Conservation (phyloP, 2,888 invertebrate species). For the Glyphotaelius pellucidus region DNA sequence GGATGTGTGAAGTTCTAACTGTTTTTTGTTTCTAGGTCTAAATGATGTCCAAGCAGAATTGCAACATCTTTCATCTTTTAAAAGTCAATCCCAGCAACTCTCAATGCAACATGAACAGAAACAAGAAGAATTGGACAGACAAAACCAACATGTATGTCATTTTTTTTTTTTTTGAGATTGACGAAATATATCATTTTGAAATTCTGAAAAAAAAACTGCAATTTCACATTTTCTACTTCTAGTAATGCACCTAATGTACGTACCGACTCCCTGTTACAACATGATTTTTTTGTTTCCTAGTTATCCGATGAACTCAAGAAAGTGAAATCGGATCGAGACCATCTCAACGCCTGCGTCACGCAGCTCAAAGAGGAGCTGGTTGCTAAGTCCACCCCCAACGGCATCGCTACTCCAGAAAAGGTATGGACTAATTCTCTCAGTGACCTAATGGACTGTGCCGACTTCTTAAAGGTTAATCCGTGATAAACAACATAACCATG, state of each 20-base stretch:
- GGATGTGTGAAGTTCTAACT: neutral
- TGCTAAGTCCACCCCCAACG: conserved; percentile 68
- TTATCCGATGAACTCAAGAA: conserved; percentile 69
- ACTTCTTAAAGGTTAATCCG: no score
- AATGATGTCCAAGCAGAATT: conserved; percentile 76
- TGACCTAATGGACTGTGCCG: neutral
- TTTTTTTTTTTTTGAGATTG: neutral
- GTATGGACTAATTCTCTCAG: conserved; percentile 47
- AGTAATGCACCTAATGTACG: neutral
- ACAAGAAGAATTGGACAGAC: conserved; percentile 76
- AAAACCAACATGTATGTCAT: conserved; percentile 72
- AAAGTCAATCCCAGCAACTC: conserved; percentile 67
- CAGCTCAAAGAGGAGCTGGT: conserved; percentile 67
- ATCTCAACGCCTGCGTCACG: conserved; percentile 67
- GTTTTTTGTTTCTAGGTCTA: conserved; percentile 69
- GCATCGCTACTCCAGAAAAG: conserved; percentile 69
- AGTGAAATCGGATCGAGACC: conserved; percentile 69
- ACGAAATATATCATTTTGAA: neutral
- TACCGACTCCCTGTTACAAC: neutral
- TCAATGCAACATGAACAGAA: conserved; percentile 71
- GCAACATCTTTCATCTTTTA: conserved; percentile 71
- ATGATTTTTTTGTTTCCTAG: neutral
- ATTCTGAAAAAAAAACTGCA: neutral
- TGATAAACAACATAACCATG: no score
- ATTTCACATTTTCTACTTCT: neutral